Evolutionary conservation across 2,113 vertebrate species (phyloP), one percentile per base, ranked within the genome.

Genomic region (Marmota flaviventris): DNA sequence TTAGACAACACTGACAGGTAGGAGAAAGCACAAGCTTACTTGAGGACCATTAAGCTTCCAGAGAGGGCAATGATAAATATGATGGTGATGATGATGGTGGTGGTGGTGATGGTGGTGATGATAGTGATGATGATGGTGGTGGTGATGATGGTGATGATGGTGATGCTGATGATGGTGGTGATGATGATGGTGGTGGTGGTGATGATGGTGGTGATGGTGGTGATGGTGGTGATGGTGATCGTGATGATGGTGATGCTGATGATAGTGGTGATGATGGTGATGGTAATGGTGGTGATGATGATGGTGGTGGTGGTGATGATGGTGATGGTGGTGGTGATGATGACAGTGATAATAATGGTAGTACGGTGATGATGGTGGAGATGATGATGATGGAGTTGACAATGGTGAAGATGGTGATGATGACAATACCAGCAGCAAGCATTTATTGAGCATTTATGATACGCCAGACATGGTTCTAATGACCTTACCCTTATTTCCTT

Each of bases 101-200:
- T 67, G 42, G 0, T 8, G 22, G 0, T 3, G 0, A 0, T 34
- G 14, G 0, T 1, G 17, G 0, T 22, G 70, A 0, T 18, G 34
- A 0, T 4, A 0, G 0, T 0, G 8, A 0, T 3, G 8, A 0
- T 39, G 12, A 0, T 32, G 17, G 0, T 11, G 17, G 0, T 6
- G 16, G 0, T 58, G 27, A 0, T 34, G 12, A 0, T 45, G 29
- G 0, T 13, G 5, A 0, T 20, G 51, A 0, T n/a, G 45, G 1
- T 45, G 45, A 8, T 45, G 45, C 1, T 45, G 7, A 45, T 37
- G 22, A 0, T 20, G 5, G 0, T 9, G 39, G 0, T 5, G n/a
- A 0, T 24, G 34, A 0, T 17, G 24, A 0, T 53, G 32, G 0
- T 27, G 4, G 0, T 37, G 27, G 0, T 16, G 73, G 0, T 2